A percentile compares a stretch with the other conserved stretches of the same genome.
These are phyloP conservation scores for Hylyphantes graminicola DNA, from an alignment of 1,140 invertebrate species.

Conservation along the genomic window DNA sequence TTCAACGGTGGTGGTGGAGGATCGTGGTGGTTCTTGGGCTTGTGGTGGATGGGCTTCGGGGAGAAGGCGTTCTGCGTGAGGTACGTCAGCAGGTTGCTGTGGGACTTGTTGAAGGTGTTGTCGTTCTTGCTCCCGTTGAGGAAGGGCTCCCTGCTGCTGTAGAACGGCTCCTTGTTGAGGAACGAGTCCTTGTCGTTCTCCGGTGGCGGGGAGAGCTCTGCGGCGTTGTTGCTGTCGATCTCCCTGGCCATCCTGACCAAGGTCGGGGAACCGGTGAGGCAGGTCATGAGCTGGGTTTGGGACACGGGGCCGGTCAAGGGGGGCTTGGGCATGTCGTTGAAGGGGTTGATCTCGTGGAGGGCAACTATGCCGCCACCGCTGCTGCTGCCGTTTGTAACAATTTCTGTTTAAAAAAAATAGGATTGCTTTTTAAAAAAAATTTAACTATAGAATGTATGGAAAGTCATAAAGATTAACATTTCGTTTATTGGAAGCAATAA, in stretches of 20 bases:
- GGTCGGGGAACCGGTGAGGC: conserved; percentile 49
- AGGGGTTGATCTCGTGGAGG: conserved; percentile 14
- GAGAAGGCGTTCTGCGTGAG: conserved; percentile 53
- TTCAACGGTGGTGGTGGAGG: conserved; percentile 65
- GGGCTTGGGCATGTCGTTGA: conserved; percentile 4
- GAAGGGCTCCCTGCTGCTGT: conserved; percentile 11
- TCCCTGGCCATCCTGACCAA: conserved; percentile 43
- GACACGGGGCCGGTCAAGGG: conserved; percentile 20
- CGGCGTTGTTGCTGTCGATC: conserved; percentile 34
- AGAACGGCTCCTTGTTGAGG: no score
- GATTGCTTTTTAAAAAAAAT: no score
- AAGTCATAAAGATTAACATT: no score
- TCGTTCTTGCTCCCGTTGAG: conserved; percentile 40
- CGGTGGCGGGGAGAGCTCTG: conserved; percentile 16
- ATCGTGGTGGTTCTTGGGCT: conserved; percentile 9
- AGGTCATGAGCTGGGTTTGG: conserved; percentile 54
- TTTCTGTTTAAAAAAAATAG: no score
- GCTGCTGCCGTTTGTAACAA: no score
- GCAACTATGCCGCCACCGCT: conserved; percentile 6
- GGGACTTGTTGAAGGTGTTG: conserved; percentile 47
- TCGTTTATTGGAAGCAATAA: no score
- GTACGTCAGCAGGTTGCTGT: conserved; percentile 54
- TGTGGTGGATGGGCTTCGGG: conserved; percentile 38
- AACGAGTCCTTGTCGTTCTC: no score
- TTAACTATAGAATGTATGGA: no score